Conservation (phyloP, 2,797 vertebrate genomes). For the Dipus sagitta region DNA sequence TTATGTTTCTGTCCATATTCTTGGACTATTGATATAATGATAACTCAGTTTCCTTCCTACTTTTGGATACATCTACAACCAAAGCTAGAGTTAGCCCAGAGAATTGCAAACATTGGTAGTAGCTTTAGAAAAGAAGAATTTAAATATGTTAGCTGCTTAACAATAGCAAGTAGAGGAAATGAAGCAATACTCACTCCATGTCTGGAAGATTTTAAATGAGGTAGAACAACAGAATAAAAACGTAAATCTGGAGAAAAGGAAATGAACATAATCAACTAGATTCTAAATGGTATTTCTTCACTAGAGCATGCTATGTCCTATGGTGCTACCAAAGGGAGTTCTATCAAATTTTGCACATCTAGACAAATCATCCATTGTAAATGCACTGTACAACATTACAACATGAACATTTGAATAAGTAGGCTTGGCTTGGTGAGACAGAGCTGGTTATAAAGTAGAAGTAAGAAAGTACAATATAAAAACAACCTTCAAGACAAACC, state of each 20-base stretch:
- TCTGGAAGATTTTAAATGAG: conserved; percentile 67
- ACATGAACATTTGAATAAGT: not conserved
- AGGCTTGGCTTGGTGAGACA: not conserved
- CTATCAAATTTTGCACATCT: not conserved
- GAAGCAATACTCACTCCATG: conserved; percentile 34
- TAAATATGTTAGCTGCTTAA: conserved; percentile 21
- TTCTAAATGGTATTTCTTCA: conserved; percentile 2
- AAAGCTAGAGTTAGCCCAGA: conserved; percentile 54
- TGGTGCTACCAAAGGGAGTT: not conserved
- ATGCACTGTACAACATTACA: not conserved
- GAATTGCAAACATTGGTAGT: conserved; percentile 14
- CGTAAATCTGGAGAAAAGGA: conserved; percentile 38
- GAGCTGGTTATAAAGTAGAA: not conserved
- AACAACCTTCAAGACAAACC: not conserved
- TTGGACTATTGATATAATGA: not conserved
- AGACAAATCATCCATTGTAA: conserved; percentile 31
- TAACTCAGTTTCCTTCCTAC: conserved; percentile 33
- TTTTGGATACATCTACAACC: not conserved
- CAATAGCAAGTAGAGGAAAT: conserved; percentile 5
- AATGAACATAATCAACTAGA: not conserved
- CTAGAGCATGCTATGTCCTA: not conserved
- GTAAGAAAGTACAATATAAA: not conserved
- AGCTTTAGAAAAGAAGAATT: conserved; percentile 48
- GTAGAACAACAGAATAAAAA: conserved; percentile 44
- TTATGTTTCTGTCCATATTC: not conserved